Evolutionary conservation across 1,140 invertebrate genomes (phyloP), one percentile per base, ranked within the genome.

Genomic region (Sitobion miscanthi): DNA sequence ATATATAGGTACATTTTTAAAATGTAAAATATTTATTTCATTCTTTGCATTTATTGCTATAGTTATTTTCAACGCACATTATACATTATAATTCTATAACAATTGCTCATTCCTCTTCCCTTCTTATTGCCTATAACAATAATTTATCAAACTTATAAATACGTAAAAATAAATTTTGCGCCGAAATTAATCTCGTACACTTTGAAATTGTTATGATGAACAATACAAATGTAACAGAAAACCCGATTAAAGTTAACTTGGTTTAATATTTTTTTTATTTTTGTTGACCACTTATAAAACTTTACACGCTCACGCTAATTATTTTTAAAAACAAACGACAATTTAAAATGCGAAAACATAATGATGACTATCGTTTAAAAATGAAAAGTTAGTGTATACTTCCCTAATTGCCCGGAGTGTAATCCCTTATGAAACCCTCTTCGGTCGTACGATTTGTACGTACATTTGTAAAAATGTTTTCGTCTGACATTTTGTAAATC

Each of bases 1-100:
- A 87, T 87, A 77, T 45, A 77, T 77, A n/a, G 62, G 38, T 87
- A 87, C 30, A 87, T 87, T 87, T 87, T 49, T n/a, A n/a, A 86
- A 42, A 77, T 20, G 11, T 86, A 17, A 30, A 47, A 86, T 83
- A 45, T 45, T 86, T 45, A 45, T 86, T 86, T 86, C 9, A n/a
- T 47, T 86, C 14, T 86, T 45, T 23, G 23, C 11, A 11, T 86
- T 45, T 47, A 42, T 45, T 45, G 20, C 30, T 86, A 54, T 54
- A 42, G n/a, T 42, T 83, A 83, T 38, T 86, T 86, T 30, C 42
- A 30, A 47, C n/a, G 4, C 62, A 86, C 9, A 30, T 14, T 47
- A 47, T 86, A 47, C 47, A 30, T 83, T 83, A 9, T 83, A 83
- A 83, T 8, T 17, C 38, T 23, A 42, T 4, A 83, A 42, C 35